Conservation (phyloP, 2,113 vertebrate species). For the Nesoenas mayeri region DNA sequence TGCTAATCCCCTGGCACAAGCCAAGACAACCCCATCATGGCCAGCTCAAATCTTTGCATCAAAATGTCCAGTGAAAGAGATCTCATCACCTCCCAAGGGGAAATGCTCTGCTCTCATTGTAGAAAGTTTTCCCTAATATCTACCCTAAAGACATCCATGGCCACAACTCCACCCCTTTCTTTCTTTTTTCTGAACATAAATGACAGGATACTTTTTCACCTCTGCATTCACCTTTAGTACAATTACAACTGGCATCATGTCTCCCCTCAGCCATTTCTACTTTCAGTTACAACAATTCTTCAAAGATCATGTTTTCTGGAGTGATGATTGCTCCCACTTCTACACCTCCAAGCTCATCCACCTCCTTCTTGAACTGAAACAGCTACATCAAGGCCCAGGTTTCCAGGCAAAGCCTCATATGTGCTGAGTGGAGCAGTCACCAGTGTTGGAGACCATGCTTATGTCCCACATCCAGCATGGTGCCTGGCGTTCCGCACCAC, state of each 20-base stretch:
- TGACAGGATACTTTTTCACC: not conserved
- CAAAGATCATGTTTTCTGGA: not conserved
- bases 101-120: accelerated
- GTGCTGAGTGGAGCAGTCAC: not conserved
- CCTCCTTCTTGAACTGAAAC: not conserved
- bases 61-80: not conserved
- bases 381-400: too few relatives aligned
- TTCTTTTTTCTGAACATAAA: not conserved
- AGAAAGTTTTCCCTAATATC: accelerated
- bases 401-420: not conserved
- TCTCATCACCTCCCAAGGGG: not conserved
- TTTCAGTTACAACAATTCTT: not conserved
- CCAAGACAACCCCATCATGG: not conserved
- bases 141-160: not conserved
- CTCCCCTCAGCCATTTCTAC: not conserved
- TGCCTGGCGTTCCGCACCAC: not conserved
- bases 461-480: accelerated
- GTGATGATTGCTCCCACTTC: accelerated
- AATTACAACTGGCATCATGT: not conserved
- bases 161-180: not conserved
- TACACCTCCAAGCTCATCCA: not conserved
- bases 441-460: not conserved
- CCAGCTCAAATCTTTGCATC: not conserved
- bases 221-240: not conserved
- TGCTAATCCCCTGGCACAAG: not conserved